Conservation (phyloP, 2,888 invertebrate species). For the Psylliodes chrysocephalus region DNA sequence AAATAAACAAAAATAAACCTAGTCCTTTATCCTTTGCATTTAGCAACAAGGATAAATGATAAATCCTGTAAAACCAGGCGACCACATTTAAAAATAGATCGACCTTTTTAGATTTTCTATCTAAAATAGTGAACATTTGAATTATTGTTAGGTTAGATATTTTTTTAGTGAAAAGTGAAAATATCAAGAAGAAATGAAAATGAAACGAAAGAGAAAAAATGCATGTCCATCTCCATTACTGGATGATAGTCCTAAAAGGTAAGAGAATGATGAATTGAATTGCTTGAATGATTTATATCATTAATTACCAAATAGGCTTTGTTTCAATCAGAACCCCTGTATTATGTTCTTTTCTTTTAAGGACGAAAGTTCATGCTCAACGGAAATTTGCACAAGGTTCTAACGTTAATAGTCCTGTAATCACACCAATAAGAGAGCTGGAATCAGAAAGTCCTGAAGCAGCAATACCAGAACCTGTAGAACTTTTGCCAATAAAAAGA, state of each 20-base stretch:
- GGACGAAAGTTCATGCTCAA: conserved; percentile 86
- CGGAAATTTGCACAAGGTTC: conserved; percentile 88
- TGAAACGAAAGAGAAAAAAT: conserved; percentile 63
- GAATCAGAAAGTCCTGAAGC: conserved; percentile 64
- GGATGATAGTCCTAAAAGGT: conserved; percentile 66
- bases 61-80: too few species aligned
- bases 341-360: conserved; percentile 59
- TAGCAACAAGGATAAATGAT: too few species aligned
- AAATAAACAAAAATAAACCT: too few species aligned
- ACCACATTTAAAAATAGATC: too few species aligned
- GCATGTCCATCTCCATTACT: conserved; percentile 55
- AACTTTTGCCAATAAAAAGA: conserved; percentile 73
- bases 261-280: too few species aligned
- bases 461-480: conserved; percentile 66
- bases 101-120: too few species aligned
- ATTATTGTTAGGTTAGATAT: too few species aligned
- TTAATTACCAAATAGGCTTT: background rate
- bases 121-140: too few species aligned
- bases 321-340: background rate
- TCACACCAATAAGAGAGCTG: conserved; percentile 72
- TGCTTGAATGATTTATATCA: background rate
- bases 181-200: conserved; percentile 32
- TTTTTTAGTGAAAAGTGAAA: background rate
- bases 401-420: conserved; percentile 68
- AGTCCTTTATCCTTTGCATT: too few species aligned